Conservation (phyloP, 1,140 invertebrate species). For the Eurosta solidaginis region DNA sequence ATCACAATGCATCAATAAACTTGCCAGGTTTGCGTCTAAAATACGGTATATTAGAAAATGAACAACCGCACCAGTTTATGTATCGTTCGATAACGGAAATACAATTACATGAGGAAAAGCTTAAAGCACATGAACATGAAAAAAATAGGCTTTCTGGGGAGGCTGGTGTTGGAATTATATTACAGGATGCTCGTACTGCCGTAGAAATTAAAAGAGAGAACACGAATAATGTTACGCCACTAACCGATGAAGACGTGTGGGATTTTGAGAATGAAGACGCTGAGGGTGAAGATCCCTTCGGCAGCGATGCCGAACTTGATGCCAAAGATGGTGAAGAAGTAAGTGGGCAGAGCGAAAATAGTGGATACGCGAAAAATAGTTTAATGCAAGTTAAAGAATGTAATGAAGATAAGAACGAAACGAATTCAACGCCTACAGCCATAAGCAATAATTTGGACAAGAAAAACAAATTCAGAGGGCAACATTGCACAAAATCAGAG, state of each 20-base stretch:
- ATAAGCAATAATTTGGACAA: too few species aligned
- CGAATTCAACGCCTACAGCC: background rate
- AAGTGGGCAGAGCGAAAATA: background rate
- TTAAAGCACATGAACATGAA: background rate
- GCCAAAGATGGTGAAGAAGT: background rate
- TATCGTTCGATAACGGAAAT: background rate
- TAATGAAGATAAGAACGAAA: background rate
- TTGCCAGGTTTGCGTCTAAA: background rate
- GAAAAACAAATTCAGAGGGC: too few species aligned
- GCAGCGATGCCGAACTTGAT: background rate
- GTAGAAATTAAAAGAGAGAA: slow-evolving; percentile 29
- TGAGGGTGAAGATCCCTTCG: background rate
- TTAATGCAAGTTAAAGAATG: background rate
- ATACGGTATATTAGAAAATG: background rate
- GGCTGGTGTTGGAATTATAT: background rate
- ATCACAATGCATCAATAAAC: background rate
- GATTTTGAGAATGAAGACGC: background rate
- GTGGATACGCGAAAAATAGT: background rate
- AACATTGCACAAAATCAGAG: too few species aligned
- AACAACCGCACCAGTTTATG: background rate
- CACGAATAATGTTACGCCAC: background rate
- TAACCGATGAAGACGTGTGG: background rate
- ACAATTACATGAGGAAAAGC: slow-evolving; percentile 20
- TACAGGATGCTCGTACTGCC: background rate
- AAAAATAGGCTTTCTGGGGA: background rate